phyloP scores from a whole-genome alignment of 92 coral and sea anemone genomes.

The Palythoa grandis region DNA sequence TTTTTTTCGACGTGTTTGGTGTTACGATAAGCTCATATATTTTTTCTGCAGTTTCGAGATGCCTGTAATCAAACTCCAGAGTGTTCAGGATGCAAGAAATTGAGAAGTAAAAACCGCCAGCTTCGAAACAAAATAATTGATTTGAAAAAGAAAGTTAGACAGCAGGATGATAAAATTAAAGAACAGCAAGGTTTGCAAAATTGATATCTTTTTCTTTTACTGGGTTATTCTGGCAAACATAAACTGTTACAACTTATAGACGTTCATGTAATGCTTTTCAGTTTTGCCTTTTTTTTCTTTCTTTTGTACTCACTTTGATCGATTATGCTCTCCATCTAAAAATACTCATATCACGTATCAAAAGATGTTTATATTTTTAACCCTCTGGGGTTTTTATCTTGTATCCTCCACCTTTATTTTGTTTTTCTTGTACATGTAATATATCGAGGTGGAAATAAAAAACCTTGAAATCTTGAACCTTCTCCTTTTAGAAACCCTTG shows the following conservation, averaged over 20 bases:
- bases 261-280: neutral
- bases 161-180: conserved; percentile 17
- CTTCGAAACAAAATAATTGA: conserved; percentile 53
- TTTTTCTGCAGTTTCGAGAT: neutral
- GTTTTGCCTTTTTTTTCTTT: neutral
- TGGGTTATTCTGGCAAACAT: neutral
- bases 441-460: conserved; percentile 11
- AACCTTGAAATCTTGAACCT: neutral
- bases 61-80: conserved; percentile 36
- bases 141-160: conserved; percentile 10
- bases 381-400: neutral
- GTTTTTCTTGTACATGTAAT: neutral
- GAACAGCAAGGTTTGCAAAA: conserved; percentile 37
- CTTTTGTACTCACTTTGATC: too few relatives aligned
- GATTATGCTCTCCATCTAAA: neutral
- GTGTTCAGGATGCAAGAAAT: conserved; percentile 46
- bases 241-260: neutral
- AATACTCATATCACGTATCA: neutral
- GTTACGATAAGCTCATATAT: neutral
- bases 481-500: conserved; percentile 24
- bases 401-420: neutral
- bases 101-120: conserved; percentile 42
- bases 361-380: neutral
- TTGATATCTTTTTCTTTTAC: conserved; percentile 1
- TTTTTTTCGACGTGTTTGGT: neutral